Evolutionary conservation across 2,888 invertebrate species (phyloP).

Genomic region (Drosophila bunnanda): DNA sequence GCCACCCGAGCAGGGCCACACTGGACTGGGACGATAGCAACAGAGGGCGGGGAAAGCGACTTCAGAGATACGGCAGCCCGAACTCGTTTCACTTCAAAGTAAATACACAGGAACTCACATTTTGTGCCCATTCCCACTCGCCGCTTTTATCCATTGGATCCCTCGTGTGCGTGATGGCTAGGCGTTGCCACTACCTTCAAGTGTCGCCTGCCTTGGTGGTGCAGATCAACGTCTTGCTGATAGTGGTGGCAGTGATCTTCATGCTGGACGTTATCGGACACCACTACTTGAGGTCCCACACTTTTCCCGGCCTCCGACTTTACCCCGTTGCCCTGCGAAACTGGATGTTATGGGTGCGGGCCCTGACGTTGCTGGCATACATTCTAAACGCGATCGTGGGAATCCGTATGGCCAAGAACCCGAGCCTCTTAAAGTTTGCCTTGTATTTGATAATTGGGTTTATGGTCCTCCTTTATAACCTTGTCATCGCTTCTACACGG

Average conservation of each 20-base stretch:
- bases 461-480: slow-evolving; percentile 22
- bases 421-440: slow-evolving; percentile 22
- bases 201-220: slow-evolving; percentile 45
- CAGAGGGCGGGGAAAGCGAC: slow-evolving; percentile 14
- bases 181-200: neutral
- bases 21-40: slow-evolving; percentile 51
- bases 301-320: slow-evolving; percentile 4
- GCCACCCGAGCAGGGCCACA: slow-evolving; percentile 40
- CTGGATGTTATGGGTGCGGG: slow-evolving; percentile 42
- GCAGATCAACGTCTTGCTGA: slow-evolving; percentile 52
- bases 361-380: slow-evolving; percentile 6
- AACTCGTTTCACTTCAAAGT: slow-evolving; percentile 63
- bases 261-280: slow-evolving; percentile 51
- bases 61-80: slow-evolving; percentile 35
- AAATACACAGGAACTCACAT: slow-evolving; percentile 54
- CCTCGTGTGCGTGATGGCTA: neutral
- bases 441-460: slow-evolving; percentile 38
- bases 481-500: slow-evolving; percentile 39
- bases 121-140: neutral
- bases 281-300: neutral
- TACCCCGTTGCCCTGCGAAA: slow-evolving; percentile 8
- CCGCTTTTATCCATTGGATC: slow-evolving; percentile 4
- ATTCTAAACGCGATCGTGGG: slow-evolving; percentile 44
- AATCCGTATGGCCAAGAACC: slow-evolving; percentile 38
- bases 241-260: slow-evolving; percentile 48